Conservation (phyloP, 2,113 vertebrate species). For the Pogona vitticeps region DNA sequence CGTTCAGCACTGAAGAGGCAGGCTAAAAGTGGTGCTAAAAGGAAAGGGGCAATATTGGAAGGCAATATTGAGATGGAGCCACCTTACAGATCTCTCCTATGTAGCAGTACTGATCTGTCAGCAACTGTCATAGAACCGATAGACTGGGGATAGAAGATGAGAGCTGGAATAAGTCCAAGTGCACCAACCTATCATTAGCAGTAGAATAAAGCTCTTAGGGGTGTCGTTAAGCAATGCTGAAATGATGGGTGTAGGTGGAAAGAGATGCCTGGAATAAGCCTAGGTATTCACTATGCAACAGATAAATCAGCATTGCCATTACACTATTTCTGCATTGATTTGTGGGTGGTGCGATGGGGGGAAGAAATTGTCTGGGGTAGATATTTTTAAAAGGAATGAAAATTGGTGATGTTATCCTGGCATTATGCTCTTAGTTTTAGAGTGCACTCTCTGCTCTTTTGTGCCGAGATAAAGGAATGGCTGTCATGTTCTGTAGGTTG, state of each 20-base stretch:
- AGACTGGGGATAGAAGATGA: neutral
- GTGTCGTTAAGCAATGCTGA: neutral
- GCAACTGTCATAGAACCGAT: neutral
- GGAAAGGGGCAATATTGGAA: neutral
- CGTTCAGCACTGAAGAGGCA: neutral
- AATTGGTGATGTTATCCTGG: neutral
- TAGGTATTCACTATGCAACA: neutral
- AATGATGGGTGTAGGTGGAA: neutral
- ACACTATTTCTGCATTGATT: neutral
- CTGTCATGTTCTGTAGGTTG: too few species aligned
- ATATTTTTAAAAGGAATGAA: neutral
- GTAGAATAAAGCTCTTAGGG: neutral
- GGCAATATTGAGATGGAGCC: neutral
- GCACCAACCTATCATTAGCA: neutral
- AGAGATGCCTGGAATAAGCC: neutral
- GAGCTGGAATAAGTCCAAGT: neutral
- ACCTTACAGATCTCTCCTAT: neutral
- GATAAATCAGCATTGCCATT: neutral
- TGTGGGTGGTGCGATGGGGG: neutral
- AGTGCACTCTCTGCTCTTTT: neutral
- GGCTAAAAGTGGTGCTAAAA: neutral
- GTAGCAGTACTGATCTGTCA: neutral
- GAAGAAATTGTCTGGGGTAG: too few species aligned
- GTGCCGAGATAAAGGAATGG: neutral
- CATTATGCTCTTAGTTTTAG: neutral